Evolutionary conservation across 2,888 invertebrate species (phyloP), one percentile per base, ranked within the genome.

Genomic region (Caenorhabditis auriculariae): DNA sequence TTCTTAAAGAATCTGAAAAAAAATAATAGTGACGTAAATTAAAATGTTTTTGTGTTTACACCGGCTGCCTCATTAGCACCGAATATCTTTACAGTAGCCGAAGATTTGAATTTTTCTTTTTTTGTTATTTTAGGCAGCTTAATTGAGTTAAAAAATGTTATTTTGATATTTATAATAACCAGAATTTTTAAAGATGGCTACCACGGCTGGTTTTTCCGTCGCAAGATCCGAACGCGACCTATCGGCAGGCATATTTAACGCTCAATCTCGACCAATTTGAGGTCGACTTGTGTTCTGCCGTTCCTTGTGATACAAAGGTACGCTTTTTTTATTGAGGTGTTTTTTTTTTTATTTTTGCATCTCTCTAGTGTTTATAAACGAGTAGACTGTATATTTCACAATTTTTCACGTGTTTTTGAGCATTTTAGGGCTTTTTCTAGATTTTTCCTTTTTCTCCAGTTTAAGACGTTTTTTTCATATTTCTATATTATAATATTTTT

Each of bases 121-220:
- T 9, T 12, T 12, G 35, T 9, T 32, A 32, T 32, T 12, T 12
- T 32, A 32, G 9, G 9, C 35, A 32, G n/a, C 35, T 32, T 12
- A 32, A 32, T n/a, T 32, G n/a, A 32, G 9, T 32, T n/a, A 9
- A 32, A 32, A 12, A n/a, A 32, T 32, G 9, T 32, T 32, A n/a
- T 32, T 9, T 32, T 32, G 9, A 32, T 32, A n/a, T 32, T 32
- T n/a, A 32, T 12, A 32, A 32, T 12, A 32, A 32, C n/a, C 35
- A 32, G n/a, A 32, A 32, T 32, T 32, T 32, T 45, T 52, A 24
- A 53, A 51, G 57, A 58, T 69, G 69, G 69, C 50, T 60, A 2
- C 69, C 69, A 19, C 62, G 62, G 2, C 54, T 69, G 3, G 65
- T 69, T 9, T 62, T 66, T 45, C 60, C 60, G 15, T 66, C 69